Base-by-base conservation (phyloP, 2,888 invertebrate species). In the Melanophora roralis region DNA sequence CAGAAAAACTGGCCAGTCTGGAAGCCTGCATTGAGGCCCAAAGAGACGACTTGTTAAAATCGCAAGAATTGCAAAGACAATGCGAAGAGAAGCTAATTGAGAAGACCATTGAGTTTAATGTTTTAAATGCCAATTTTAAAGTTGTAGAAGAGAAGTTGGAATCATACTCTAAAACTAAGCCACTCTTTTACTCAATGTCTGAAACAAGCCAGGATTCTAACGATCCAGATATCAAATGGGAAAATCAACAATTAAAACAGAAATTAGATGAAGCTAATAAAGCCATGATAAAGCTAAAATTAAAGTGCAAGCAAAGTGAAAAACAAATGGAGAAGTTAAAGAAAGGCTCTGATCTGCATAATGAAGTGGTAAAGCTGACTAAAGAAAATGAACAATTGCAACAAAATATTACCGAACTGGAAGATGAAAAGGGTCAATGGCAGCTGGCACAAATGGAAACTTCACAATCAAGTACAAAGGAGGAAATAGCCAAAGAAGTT, bases 391-490 rank as follows among this genome's bases (percentile, higher is more conserved):
- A 92, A 81, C 91, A 92, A 82, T 89, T 94, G 60, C 93, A 93
- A 81, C 94, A 95, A 84, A 94, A 93, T 91, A 93, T 97, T 78
- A 94, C 95, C 12, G 95, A 96, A 87, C 90, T 97, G 82, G 96
- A 96, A 90, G 96, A 96, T 89, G 97, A 97, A 90, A 97, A 97
- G 91, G 96, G 96, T 85, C 96, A 96, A 90, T 92, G 97, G 86
- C 96, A 97, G 90, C 91, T 97, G 87, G 84, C 83, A 1, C 84
- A 85, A 23, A 85, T 87, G 16, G 84, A 79, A 36, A 43, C 55
- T 0, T 51, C 64, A 4, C 64, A 47, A 7, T 14, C 47, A 2
- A 45, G 73, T 11, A 43, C n/a, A 8, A 73, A 9, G 36, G 23
- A 57, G 51, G 32, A 23, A 9, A 51, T 49, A 12, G 8, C 9